phyloP scores from a whole-genome alignment of 1,140 invertebrate species.

The Meloidogyne chitwoodi region DNA sequence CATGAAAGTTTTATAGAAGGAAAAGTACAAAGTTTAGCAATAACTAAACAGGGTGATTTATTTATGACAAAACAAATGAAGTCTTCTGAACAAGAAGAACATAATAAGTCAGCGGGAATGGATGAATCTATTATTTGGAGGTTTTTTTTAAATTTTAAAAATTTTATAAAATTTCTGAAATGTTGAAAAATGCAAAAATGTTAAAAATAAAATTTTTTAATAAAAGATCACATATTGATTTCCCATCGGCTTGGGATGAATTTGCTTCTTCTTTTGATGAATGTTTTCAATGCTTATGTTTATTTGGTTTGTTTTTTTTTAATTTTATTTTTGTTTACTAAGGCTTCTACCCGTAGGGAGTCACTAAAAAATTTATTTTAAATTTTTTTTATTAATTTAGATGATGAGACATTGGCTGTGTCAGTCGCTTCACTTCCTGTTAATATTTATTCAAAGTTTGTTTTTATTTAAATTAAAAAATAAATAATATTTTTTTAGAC shows the following conservation, averaged over 20 bases:
- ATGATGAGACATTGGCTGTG: slow-evolving; percentile 44
- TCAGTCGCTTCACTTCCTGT: slow-evolving; percentile 41
- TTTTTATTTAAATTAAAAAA: slow-evolving; percentile 4
- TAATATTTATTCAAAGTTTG: slow-evolving; percentile 59
- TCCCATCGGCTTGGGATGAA: slow-evolving; percentile 53
- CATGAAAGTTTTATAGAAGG: slow-evolving; percentile 58
- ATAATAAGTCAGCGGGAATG: neutral
- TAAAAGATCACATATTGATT: slow-evolving; percentile 41
- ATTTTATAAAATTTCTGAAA: too few relatives aligned
- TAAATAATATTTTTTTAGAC: slow-evolving; percentile 46
- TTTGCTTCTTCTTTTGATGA: slow-evolving; percentile 43
- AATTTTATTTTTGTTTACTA: too few relatives aligned
- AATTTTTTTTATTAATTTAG: neutral
- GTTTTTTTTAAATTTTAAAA: slow-evolving; percentile 20
- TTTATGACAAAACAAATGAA: slow-evolving; percentile 44
- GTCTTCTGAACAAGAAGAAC: slow-evolving; percentile 19
- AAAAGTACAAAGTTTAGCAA: slow-evolving; percentile 45
- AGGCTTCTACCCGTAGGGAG: too few relatives aligned
- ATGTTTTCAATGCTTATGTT: slow-evolving; percentile 49
- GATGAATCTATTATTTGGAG: slow-evolving; percentile 52
- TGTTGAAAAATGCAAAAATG: neutral
- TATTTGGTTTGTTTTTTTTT: slow-evolving; percentile 23
- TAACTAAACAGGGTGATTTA: slow-evolving; percentile 47
- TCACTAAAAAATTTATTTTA: too few relatives aligned
- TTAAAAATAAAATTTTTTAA: slow-evolving; percentile 1